These are phyloP conservation scores for Diplosoma virens DNA, from an alignment of 23 tunicate genomes.

Conservation along the genomic window DNA sequence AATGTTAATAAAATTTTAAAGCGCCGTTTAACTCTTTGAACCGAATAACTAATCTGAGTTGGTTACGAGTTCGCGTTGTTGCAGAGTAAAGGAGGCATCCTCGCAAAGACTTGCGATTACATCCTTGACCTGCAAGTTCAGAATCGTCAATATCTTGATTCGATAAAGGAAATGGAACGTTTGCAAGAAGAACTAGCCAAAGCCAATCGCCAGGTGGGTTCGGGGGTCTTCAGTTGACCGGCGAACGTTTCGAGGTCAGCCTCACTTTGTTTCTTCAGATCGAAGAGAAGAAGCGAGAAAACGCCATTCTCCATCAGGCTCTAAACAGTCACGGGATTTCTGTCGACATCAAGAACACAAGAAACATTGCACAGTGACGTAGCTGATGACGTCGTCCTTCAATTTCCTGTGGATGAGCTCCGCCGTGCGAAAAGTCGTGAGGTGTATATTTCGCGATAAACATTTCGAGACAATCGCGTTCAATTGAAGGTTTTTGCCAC, in stretches of 20 bases:
- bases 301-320: conserved; percentile 55
- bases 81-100: conserved; percentile 98
- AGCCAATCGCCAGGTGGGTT: conserved; percentile 37
- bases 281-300: conserved; percentile 65
- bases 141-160: conserved; percentile 23
- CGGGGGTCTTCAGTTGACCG: neutral
- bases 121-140: conserved; percentile 57
- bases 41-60: too few species aligned
- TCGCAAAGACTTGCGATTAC: conserved; percentile 94
- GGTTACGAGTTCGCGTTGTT: too few species aligned
- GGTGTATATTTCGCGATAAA: too few species aligned
- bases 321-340: conserved; percentile 64
- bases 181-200: conserved; percentile 56
- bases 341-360: conserved; percentile 39
- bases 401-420: too few species aligned
- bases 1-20: too few species aligned
- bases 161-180: conserved; percentile 39
- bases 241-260: too few species aligned
- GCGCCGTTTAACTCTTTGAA: too few species aligned
- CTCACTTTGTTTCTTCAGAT: conserved; percentile 35
- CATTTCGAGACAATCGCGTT: too few species aligned
- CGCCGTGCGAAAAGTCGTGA: too few species aligned
- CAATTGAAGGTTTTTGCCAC: too few species aligned
- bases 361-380: conserved; percentile 11
- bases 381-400: too few species aligned